These are phyloP conservation scores for Enteromius afrohamiltoni DNA, from an alignment of 2,797 vertebrate species.

Conservation along the genomic window DNA sequence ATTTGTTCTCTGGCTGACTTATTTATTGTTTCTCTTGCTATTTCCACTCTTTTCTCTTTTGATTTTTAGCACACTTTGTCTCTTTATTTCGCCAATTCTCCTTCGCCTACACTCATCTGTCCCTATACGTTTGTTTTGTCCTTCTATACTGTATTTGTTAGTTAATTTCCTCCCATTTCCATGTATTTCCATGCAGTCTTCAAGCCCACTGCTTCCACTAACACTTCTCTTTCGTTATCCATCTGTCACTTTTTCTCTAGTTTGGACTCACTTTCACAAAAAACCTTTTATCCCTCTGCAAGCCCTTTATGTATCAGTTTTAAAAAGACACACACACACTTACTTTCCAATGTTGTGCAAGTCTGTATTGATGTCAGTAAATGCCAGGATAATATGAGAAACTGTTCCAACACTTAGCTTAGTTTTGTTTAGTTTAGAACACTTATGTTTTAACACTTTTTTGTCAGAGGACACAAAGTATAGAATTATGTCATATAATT, in stretches of 20 bases:
- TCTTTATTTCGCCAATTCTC: not conserved
- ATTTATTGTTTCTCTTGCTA: not conserved
- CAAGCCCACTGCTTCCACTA: slow-evolving; percentile 41
- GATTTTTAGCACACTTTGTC: not conserved
- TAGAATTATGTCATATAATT: not conserved
- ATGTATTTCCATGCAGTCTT: slow-evolving; percentile 32
- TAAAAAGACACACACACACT: not conserved
- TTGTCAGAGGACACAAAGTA: not conserved
- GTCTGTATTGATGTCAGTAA: not conserved
- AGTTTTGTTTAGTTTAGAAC: not conserved
- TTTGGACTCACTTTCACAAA: slow-evolving; percentile 15
- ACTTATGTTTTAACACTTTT: not conserved
- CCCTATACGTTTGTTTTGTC: slow-evolving; percentile 15
- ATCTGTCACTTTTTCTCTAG: slow-evolving; percentile 26
- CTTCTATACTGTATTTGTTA: slow-evolving; percentile 8
- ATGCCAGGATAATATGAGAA: not conserved
- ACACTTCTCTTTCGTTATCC: slow-evolving; percentile 46
- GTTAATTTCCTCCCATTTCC: not conserved
- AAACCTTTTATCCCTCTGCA: slow-evolving; percentile 2
- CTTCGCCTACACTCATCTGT: slow-evolving; percentile 31
- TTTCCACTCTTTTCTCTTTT: not conserved
- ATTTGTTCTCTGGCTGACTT: slow-evolving; percentile 28
- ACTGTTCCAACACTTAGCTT: slow-evolving; percentile 9
- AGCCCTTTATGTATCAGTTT: not conserved
- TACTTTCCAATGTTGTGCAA: not conserved